Evolutionary conservation across 2,888 invertebrate genomes (phyloP), one percentile per base, ranked within the genome.

Genomic region (Clunio marinus): DNA sequence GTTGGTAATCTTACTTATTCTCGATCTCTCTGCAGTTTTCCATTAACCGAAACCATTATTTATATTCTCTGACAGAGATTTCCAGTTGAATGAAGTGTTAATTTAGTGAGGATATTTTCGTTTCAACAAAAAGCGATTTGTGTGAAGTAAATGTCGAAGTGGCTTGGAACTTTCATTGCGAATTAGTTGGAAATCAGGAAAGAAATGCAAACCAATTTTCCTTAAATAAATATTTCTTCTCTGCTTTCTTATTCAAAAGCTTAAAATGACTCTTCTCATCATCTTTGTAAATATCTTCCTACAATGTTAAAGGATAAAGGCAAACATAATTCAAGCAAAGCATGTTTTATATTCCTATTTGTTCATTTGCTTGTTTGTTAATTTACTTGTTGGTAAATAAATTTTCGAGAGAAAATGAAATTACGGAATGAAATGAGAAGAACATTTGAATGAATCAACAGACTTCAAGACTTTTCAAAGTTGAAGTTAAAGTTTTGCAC

Each of bases 11-110:
- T 4, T 32, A 32, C 5, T 32, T 32, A 7, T 32, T 10, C 10
- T 32, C 32, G 5, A 32, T 32, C 27, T 25, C 25, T 24, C 57
- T 27, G 25, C 27, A 24, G 57, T 24, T 27, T 57, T 57, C 27
- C 57, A 27, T 24, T 57, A 57, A 51, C 7, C 27, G 20, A 27
- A n/a, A 15, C 27, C 25, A 57, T 57, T 57, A 57, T 57, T 57
- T 57, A 57, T 57, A 57, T 57, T 57, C 57, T 57, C 57, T 7
- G 57, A 57, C 57, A 27, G 57, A 57, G 57, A 57, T 57, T 57
- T 27, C n/a, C 57, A 20, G 57, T 57, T 27, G 27, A 57, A 57
- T 57, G 57, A 57, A 57, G 57, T 57, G 57, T 57, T 57, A 57
- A 57, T 57, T 57, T 27, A 57, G n/a, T 57, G 57, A n/a, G 25